Percentiles rank a stretch among this genome's conserved stretches.
Conservation (phyloP, 1,140 invertebrate species). For the Pseudomyrmex dendroicus region DNA sequence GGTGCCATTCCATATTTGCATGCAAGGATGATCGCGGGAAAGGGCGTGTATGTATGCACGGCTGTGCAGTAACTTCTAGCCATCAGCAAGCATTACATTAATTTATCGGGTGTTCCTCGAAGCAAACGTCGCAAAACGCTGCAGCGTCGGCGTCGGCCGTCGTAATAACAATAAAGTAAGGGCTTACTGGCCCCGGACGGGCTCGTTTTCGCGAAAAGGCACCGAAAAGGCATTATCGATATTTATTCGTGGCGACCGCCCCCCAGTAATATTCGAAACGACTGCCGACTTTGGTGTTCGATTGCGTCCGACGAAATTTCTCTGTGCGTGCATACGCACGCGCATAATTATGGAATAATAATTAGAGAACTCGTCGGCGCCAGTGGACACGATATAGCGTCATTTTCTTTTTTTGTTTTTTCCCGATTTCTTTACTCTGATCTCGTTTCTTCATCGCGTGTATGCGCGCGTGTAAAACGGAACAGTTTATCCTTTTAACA, state of each 20-base stretch:
- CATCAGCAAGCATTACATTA: constrained; percentile 68
- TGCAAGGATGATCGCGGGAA: constrained; percentile 6
- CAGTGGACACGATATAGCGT: constrained; percentile 64
- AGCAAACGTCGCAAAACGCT: neutral
- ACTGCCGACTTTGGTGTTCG: constrained; percentile 62
- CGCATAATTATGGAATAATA: constrained; percentile 64
- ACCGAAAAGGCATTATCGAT: constrained; percentile 72
- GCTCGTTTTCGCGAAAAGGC: constrained; percentile 74
- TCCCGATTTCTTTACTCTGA: neutral
- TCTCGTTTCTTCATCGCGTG: constrained; percentile 21
- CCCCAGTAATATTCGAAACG: constrained; percentile 65
- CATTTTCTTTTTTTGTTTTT: constrained; percentile 29
- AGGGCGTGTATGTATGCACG: constrained; percentile 17
- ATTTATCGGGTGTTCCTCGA: constrained; percentile 68
- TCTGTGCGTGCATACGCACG: constrained; percentile 6
- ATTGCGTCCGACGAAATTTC: constrained; percentile 45
- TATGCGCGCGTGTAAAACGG: neutral
- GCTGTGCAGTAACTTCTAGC: constrained; percentile 57
- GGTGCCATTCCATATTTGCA: constrained; percentile 65
- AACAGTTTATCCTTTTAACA: neutral
- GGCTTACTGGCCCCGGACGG: constrained; percentile 65
- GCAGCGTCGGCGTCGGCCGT: constrained; percentile 47
- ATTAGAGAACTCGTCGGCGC: constrained; percentile 68
- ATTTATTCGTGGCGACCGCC: constrained; percentile 70
- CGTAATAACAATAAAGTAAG: constrained; percentile 75